Base-by-base conservation (phyloP, 2,888 invertebrate genomes). In the Orthonevra nobilis region DNA sequence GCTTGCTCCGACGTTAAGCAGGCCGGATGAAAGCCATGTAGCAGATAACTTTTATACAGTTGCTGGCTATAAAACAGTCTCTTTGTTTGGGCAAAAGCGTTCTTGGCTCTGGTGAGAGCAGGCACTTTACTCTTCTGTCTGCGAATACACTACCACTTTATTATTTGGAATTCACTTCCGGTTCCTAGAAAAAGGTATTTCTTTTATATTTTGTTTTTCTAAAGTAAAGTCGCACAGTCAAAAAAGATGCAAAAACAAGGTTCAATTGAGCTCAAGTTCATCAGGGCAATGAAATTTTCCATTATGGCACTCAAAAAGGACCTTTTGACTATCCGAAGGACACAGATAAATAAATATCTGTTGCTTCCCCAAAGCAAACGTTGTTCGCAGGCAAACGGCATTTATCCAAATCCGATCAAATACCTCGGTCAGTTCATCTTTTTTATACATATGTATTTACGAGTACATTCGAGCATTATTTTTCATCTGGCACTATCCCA, bases 401-500 rank as follows among this genome's bases (percentile, higher is more conserved):
- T 56, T 28, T 28, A 56, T 56, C 56, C 40, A 56, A 40, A 56
- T 56, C 28, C 40, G 28, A 20, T 28, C 28, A 40, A 26, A 28
- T 36, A 14, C 17, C 56, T 1, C 7, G 17, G 4, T 23, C 36
- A 14, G 7, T 17, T 40, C 40, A 17, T 15, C 19, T 15, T 12
- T 5, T 19, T 7, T 36, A 36, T 12, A 34, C 56, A 15, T 26
- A 36, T 52, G 19, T 19, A 2, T 26, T 20, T 26, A n/a, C 26
- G 4, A 1, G 26, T 26, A 9, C 10, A 44, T 23, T 56, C 17
- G 40, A 38, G 26, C 38, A 38, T 56, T 40, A 40, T 40, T 40
- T 40, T 40, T 56, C 56, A 56, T 56, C 19, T 40, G 38, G 14
- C 28, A 28, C 40, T 40, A 56, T 56, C 56, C 40, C 10, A 9